Evolutionary conservation across 2,797 vertebrate genomes (phyloP).

Genomic region (Rhinoraja longicauda): DNA sequence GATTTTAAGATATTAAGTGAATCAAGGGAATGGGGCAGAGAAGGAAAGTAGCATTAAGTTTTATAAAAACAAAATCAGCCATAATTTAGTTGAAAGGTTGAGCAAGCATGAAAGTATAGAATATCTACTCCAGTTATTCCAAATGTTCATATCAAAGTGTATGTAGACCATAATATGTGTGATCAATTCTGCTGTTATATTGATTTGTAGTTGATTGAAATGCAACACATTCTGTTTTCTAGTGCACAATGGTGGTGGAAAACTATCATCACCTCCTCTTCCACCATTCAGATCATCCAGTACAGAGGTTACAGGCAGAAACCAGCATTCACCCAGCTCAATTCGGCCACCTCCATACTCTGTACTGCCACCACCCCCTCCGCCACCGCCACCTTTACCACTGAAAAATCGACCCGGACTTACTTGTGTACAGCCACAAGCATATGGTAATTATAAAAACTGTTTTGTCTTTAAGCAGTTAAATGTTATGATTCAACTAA

Average conservation of each 20-base stretch:
- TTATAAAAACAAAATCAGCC: too few relatives aligned
- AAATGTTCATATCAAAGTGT: background rate
- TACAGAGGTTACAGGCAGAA: constrained; percentile 81
- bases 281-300: constrained; percentile 82
- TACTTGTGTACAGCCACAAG: background rate
- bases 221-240: constrained; percentile 31
- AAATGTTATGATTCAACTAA: background rate
- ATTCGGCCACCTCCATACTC: constrained; percentile 46
- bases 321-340: constrained; percentile 62
- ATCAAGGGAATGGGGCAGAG: too few relatives aligned
- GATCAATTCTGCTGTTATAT: background rate
- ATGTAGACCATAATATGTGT: background rate
- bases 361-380: constrained; percentile 44
- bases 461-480: background rate
- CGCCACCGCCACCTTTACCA: constrained; percentile 26
- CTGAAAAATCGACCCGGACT: constrained; percentile 17
- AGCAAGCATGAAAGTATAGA: too few relatives aligned
- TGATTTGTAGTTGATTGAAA: background rate
- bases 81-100: too few relatives aligned
- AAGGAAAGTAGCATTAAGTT: too few relatives aligned
- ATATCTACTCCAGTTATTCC: too few relatives aligned
- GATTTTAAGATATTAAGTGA: too few relatives aligned
- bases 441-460: background rate
- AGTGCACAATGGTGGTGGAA: constrained; percentile 58
- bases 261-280: constrained; percentile 77